Conservation (phyloP, 2,113 vertebrate genomes). For the Nothoprocta pentlandii region DNA sequence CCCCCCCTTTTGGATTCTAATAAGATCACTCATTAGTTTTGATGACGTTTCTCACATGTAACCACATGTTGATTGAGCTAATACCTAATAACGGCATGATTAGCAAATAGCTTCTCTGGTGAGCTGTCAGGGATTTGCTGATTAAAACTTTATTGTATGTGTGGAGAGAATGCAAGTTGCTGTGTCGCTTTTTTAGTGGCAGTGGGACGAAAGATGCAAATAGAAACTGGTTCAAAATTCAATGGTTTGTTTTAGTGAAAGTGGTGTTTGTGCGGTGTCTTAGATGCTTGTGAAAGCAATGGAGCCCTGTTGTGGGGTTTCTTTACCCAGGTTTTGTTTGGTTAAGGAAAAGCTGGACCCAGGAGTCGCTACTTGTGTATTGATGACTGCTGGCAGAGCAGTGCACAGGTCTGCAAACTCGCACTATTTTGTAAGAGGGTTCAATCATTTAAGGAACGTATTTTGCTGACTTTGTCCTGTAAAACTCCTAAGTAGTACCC, state of each 20-base stretch:
- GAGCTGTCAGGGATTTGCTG: not conserved
- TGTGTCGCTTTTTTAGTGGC: not conserved
- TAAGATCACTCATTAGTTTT: not conserved
- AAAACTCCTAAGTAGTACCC: not conserved
- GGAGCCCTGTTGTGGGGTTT: not conserved
- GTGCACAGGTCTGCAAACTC: not conserved
- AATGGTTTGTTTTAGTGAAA: not conserved
- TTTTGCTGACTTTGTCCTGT: not conserved
- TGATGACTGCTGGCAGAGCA: not conserved
- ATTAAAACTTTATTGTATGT: not conserved
- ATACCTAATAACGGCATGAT: not conserved
- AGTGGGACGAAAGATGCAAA: not conserved
- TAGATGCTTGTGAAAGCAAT: not conserved
- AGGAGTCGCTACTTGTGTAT: not conserved
- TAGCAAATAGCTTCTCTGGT: not conserved
- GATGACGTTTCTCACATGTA: not conserved
- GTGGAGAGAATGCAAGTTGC: not conserved
- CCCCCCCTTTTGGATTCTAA: not conserved
- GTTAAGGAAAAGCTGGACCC: not conserved
- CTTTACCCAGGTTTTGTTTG: not conserved
- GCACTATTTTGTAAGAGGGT: not conserved
- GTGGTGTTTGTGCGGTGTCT: not conserved
- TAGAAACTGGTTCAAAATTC: not conserved
- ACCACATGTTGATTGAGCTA: not conserved
- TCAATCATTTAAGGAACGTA: not conserved